Percentiles rank a stretch among this genome's conserved stretches.
Conservation (phyloP, 2,797 vertebrate species). For the Menidia menidia region DNA sequence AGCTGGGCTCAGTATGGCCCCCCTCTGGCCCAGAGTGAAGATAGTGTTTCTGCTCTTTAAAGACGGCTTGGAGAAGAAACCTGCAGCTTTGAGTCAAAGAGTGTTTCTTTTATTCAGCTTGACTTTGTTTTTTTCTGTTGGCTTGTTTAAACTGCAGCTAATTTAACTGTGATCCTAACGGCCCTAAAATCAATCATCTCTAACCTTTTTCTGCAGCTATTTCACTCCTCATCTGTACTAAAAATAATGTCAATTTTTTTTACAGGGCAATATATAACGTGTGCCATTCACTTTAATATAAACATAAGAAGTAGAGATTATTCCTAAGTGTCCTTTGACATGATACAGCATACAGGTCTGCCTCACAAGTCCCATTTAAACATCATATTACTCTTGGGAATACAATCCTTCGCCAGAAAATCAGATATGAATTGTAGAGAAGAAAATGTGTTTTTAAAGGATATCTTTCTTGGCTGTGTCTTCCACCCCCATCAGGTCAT, state of each 20-base stretch:
- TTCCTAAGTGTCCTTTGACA: neutral
- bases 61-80: conserved; percentile 93
- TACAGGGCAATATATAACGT: neutral
- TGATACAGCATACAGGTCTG: no score
- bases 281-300: neutral
- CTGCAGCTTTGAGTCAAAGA: conserved; percentile 78
- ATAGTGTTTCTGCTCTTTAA: conserved; percentile 94
- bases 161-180: no score
- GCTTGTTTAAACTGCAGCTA: neutral
- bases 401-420: neutral
- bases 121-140: neutral
- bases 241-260: neutral
- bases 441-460: conserved; percentile 62
- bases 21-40: conserved; percentile 92
- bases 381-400: neutral
- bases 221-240: neutral
- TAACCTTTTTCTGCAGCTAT: neutral
- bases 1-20: conserved; percentile 84
- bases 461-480: conserved; percentile 96
- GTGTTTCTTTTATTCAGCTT: neutral
- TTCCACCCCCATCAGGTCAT: conserved; percentile 95
- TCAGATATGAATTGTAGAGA: neutral
- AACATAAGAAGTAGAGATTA: no score
- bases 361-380: no score
- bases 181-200: neutral